Evolutionary conservation across 2,888 invertebrate genomes (phyloP).

Genomic region (Therioaphis trifolii): DNA sequence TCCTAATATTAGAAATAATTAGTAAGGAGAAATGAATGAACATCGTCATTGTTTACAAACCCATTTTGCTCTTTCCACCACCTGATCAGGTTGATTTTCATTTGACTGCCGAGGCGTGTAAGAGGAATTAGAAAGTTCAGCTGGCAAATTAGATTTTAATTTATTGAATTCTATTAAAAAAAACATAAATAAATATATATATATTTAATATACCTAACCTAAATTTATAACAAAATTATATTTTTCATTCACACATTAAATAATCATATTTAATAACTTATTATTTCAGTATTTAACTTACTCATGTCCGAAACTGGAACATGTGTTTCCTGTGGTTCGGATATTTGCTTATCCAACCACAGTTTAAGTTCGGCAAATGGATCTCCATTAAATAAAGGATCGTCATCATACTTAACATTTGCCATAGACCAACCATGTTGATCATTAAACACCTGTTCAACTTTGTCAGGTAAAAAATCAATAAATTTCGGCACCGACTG

Average conservation of each 20-base stretch:
- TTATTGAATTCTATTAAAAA: slow-evolving; percentile 59
- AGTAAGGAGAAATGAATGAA: background rate
- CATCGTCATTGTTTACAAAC: slow-evolving; percentile 68
- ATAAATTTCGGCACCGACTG: slow-evolving; percentile 48
- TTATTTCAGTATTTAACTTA: background rate
- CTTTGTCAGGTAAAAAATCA: slow-evolving; percentile 41
- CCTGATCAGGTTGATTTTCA: slow-evolving; percentile 73
- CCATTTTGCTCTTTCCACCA: slow-evolving; percentile 87
- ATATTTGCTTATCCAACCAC: slow-evolving; percentile 49
- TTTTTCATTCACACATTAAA: too few species aligned
- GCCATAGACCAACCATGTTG: slow-evolving; percentile 44
- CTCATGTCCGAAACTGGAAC: slow-evolving; percentile 51
- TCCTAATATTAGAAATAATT: slow-evolving; percentile 72
- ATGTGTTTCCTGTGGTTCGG: slow-evolving; percentile 60
- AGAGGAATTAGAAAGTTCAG: slow-evolving; percentile 52
- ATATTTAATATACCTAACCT: too few species aligned
- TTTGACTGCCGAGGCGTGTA: slow-evolving; percentile 38
- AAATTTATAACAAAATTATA: too few species aligned
- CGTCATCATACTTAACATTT: slow-evolving; percentile 47
- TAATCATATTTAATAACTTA: background rate
- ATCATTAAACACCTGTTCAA: slow-evolving; percentile 51
- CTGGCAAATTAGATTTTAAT: slow-evolving; percentile 20
- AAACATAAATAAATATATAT: too few species aligned
- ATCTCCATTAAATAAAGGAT: slow-evolving; percentile 56
- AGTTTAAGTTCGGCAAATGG: slow-evolving; percentile 54